Conservation (phyloP, 2,888 invertebrate genomes). For the Hemistola chrysoprasaria region DNA sequence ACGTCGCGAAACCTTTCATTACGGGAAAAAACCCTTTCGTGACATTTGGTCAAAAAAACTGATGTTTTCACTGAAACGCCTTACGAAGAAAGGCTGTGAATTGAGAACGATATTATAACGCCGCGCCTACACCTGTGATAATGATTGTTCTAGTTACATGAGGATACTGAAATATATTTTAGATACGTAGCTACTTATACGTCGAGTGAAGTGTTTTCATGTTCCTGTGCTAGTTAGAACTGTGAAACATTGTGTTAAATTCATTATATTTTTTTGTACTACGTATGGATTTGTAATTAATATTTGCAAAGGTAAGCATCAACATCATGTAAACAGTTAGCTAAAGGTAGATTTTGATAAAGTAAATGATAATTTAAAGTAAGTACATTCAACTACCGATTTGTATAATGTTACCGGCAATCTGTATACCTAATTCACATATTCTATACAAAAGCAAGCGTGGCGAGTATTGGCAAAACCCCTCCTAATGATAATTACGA, state of each 20-base stretch:
- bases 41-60: slow-evolving; percentile 63
- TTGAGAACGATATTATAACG: slow-evolving; percentile 62
- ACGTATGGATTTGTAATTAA: slow-evolving; percentile 20
- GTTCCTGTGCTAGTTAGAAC: slow-evolving; percentile 44
- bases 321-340: not conserved
- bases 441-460: no score
- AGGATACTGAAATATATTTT: slow-evolving; percentile 65
- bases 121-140: slow-evolving; percentile 70
- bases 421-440: no score
- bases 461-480: no score
- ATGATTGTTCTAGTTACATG: slow-evolving; percentile 55
- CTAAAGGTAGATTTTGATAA: no score
- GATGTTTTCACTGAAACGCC: slow-evolving; percentile 48
- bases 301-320: slow-evolving; percentile 17
- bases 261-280: slow-evolving; percentile 17
- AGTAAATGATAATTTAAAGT: no score
- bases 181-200: slow-evolving; percentile 44
- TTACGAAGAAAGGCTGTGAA: slow-evolving; percentile 43
- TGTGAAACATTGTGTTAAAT: slow-evolving; percentile 25
- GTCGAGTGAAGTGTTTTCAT: slow-evolving; percentile 70
- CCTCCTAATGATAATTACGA: no score
- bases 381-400: no score
- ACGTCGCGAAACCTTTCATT: slow-evolving; percentile 72
- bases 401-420: no score
- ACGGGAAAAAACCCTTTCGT: slow-evolving; percentile 69